Base-by-base conservation (phyloP, 2,797 vertebrate genomes). In the Mormyrops boulengeri region DNA sequence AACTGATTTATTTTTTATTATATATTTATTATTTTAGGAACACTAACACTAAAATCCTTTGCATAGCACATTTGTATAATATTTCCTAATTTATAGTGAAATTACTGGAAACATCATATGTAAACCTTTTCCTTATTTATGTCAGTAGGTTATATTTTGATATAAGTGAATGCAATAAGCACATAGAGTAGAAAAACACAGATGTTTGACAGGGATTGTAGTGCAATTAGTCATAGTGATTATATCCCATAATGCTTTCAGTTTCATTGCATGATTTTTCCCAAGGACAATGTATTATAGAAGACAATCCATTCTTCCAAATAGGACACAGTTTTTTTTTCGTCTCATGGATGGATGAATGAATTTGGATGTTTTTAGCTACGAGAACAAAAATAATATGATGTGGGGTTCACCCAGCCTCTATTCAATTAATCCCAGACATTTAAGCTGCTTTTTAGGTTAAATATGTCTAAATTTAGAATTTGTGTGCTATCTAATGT, bases 361-460 rank as follows among this genome's bases (percentile, higher is more conserved):
- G 34, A 41, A 77, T 30, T 49, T 12, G n/a, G 44, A 50, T n/a
- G 84, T 52, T 86, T 53, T 86, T 50, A 50, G 12, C 84, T 86
- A 53, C 4, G 2, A 6, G 84, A 86, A 53, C 22, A 86, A 86
- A 86, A 53, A 86, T 86, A 86, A 86, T 50, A 52, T 30, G 84
- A 86, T 86, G 34, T 86, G 84, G 47, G 11, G 50, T 52, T 49
- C 26, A 85, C 84, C 47, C 53, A 52, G 47, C 50, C 47, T 53
- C 84, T 30, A 53, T 53, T 86, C 50, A 53, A 86, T 86, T 89
- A 89, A 89, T 55, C 69, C 69, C 73, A 57, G 52, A 55, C 30
- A 38, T 89, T 84, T 89, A 89, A 89, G 88, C 88, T 85, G 77
- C 88, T 89, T 89, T 85, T 41, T 53, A 85, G 88, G 85, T 89